Base-by-base conservation (phyloP, 2,888 invertebrate genomes). In the Torymus texanus region DNA sequence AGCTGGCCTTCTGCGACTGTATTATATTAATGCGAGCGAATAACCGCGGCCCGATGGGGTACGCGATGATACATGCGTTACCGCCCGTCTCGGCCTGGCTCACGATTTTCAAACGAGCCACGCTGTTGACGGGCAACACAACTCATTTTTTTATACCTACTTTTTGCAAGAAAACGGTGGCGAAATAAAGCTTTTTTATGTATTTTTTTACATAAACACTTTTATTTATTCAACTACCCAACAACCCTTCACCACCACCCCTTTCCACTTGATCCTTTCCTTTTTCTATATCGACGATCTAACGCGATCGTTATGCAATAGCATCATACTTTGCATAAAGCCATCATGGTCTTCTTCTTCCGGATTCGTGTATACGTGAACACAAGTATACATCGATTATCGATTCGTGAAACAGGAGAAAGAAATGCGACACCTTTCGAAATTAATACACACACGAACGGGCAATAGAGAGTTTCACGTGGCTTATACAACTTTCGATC, bases 171-270 rank as follows among this genome's bases (percentile, higher is more conserved):
- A 90, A 90, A 89, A 90, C 90, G 90, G 90, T 90, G 90, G 90
- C 89, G 90, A 90, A 90, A 90, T 89, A 89, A 90, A 90, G 89
- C 90, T 90, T 89, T 89, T 89, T 89, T 90, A 88, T 89, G 89
- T 90, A 88, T 88, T 87, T 86, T 87, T 89, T 89, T 89, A 89
- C 89, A 89, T 89, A 89, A 89, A 79, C 77, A 66, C 51, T 21
- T 1, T 53, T 53, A 55, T 14, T 70, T 72, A 2, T 16, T 62
- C 68, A 11, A 63, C 67, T 72, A 11, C 53, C n/a, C 4, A 51
- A 13, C 58, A 21, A 21, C 61, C 8, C 18, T 18, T 4, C 51
- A 51, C 53, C n/a, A 51, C 24, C 50, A 13, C 4, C 18, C 2
- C n/a, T n/a, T n/a, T n/a, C 14, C 24, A 53, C 11, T 24, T n/a